phyloP scores from a whole-genome alignment of 2,888 invertebrate species.

The Nymphalis urticae region DNA sequence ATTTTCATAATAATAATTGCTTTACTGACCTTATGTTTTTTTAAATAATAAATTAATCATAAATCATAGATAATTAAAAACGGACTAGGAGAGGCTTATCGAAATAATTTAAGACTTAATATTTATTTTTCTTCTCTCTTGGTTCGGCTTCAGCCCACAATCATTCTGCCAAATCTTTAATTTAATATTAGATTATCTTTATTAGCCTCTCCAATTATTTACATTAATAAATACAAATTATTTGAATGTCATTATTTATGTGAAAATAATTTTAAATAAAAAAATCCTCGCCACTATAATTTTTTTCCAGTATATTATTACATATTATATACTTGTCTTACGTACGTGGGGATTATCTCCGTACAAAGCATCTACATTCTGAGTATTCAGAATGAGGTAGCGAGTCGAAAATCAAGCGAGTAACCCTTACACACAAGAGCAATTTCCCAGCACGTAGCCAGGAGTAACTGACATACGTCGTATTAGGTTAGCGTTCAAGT shows the following conservation, averaged over 20 bases:
- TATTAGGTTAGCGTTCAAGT: conserved; percentile 59
- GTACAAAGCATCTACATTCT: conserved; percentile 12
- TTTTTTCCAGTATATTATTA: neutral
- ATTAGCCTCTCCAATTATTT: neutral
- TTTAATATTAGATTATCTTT: no score
- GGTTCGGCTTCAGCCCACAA: no score
- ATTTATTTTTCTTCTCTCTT: no score
- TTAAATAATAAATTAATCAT: no score
- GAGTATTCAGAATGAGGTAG: conserved; percentile 32
- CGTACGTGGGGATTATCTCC: conserved; percentile 6
- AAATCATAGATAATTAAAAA: no score
- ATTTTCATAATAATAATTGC: no score
- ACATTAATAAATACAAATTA: neutral
- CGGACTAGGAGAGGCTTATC: no score
- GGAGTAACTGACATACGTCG: conserved; percentile 56
- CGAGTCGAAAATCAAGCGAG: conserved; percentile 42
- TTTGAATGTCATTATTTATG: no score
- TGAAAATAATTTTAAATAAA: no score
- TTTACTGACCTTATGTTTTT: no score
- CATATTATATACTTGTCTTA: neutral
- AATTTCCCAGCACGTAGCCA: conserved; percentile 55
- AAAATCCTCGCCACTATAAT: neutral
- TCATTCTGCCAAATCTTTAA: no score
- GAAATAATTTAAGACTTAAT: no score
- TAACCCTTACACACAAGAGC: conserved; percentile 45